Percentiles rank a stretch among this genome's conserved stretches.
Conservation (phyloP, 2,797 vertebrate genomes). For the Acrocephalus scirpaceus region DNA sequence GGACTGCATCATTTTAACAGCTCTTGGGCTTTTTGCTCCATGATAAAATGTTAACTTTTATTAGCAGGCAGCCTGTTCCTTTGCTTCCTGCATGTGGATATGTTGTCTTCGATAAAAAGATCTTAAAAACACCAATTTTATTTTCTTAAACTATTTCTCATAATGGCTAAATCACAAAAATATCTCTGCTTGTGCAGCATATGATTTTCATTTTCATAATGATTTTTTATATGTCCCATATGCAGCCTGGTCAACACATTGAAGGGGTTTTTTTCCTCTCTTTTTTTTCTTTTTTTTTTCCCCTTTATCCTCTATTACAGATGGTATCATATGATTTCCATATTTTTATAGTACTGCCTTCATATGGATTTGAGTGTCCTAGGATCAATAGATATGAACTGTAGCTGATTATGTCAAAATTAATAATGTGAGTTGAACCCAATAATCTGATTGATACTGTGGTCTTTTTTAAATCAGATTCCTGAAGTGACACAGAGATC, state of each 20-base stretch:
- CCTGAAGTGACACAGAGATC: neutral
- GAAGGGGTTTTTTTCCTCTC: too few species aligned
- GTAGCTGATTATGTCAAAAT: neutral
- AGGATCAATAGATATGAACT: neutral
- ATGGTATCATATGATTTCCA: neutral
- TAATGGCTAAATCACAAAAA: slow-evolving; percentile 53
- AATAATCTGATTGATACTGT: neutral
- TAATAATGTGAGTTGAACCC: neutral
- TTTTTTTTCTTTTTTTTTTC: neutral
- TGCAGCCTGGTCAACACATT: neutral
- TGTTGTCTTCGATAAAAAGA: slow-evolving; percentile 50
- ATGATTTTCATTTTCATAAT: neutral
- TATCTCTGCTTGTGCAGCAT: slow-evolving; percentile 29
- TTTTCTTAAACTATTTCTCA: slow-evolving; percentile 65
- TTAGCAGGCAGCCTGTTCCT: slow-evolving; percentile 47
- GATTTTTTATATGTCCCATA: neutral
- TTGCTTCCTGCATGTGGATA: slow-evolving; percentile 48
- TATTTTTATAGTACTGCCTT: slow-evolving; percentile 2
- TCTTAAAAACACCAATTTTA: slow-evolving; percentile 55
- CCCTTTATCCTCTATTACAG: neutral
- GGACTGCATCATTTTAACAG: slow-evolving; percentile 65
- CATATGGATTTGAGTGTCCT: neutral
- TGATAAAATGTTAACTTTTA: slow-evolving; percentile 52
- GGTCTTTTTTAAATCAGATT: neutral
- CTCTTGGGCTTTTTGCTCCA: neutral